Percentiles rank a stretch among this genome's conserved stretches.
Conservation (phyloP, 2,797 vertebrate species). For the Malurus splendens region DNA sequence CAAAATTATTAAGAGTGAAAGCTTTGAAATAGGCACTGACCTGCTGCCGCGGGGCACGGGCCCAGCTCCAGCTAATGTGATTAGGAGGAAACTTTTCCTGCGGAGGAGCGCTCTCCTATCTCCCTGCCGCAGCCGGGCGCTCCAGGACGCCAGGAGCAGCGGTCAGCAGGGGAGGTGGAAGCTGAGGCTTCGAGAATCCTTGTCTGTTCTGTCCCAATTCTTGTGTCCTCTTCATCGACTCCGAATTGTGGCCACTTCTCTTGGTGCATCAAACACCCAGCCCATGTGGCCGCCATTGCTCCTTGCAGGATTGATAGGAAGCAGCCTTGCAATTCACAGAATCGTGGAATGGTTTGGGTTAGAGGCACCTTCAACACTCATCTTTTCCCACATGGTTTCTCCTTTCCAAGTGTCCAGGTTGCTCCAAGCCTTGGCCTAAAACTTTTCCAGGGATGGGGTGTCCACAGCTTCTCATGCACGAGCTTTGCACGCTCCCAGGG, state of each 20-base stretch:
- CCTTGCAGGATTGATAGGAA: not conserved
- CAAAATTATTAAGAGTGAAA: not conserved
- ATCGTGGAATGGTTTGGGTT: not conserved
- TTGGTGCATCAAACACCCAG: accelerated
- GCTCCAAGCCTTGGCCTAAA: not conserved
- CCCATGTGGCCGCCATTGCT: accelerated
- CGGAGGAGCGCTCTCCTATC: not conserved
- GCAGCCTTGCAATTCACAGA: accelerated
- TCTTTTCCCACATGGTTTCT: accelerated
- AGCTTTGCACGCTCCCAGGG: not conserved
- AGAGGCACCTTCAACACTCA: accelerated
- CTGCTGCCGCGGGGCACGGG: constrained; percentile 26
- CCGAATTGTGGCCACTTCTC: accelerated
- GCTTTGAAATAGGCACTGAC: constrained; percentile 44
- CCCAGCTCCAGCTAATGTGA: constrained; percentile 31
- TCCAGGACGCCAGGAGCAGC: not conserved
- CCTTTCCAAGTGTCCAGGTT: accelerated
- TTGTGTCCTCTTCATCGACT: not conserved
- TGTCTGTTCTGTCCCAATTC: not conserved
- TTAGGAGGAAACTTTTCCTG: constrained; percentile 34
- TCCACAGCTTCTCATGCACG: accelerated
- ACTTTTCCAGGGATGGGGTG: not conserved
- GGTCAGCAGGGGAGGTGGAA: not conserved
- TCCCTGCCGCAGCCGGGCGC: constrained; percentile 14
- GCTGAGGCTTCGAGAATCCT: accelerated